Evolutionary conservation across 1,140 invertebrate genomes (phyloP).

Genomic region (Drosophila tristis): DNA sequence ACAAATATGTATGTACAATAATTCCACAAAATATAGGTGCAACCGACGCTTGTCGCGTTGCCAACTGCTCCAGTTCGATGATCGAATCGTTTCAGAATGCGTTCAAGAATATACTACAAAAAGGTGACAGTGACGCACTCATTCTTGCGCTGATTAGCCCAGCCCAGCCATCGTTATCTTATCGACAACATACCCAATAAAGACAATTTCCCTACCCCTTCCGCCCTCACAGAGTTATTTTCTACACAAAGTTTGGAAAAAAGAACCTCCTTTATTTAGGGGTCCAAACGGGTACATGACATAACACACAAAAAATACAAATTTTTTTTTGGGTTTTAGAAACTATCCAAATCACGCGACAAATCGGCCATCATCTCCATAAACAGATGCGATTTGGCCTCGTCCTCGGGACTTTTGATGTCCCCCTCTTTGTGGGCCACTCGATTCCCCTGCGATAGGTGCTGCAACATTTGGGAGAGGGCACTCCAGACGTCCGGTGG

Average conservation of each 20-base stretch:
- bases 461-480: slow-evolving; percentile 62
- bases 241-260: slow-evolving; percentile 15
- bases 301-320: slow-evolving; percentile 33
- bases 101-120: slow-evolving; percentile 14
- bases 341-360: slow-evolving; percentile 78
- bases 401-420: slow-evolving; percentile 46
- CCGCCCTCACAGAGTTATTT: slow-evolving; percentile 29
- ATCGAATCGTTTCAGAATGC: slow-evolving; percentile 36
- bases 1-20: too few relatives aligned
- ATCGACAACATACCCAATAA: slow-evolving; percentile 25
- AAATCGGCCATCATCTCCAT: slow-evolving; percentile 82
- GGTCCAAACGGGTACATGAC: slow-evolving; percentile 13
- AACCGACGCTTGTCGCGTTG: slow-evolving; percentile 1
- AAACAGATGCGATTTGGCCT: slow-evolving; percentile 71
- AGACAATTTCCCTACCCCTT: not conserved
- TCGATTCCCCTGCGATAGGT: slow-evolving; percentile 26
- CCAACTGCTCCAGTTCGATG: slow-evolving; percentile 22
- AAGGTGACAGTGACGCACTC: slow-evolving; percentile 29
- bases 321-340: slow-evolving; percentile 39
- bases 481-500: slow-evolving; percentile 41
- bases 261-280: slow-evolving; percentile 25
- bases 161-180: slow-evolving; percentile 39
- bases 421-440: too few relatives aligned
- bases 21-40: too few relatives aligned
- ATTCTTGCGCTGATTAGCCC: slow-evolving; percentile 18